Conservation (phyloP, 2,888 invertebrate species). For the Lycaena phlaeas region DNA sequence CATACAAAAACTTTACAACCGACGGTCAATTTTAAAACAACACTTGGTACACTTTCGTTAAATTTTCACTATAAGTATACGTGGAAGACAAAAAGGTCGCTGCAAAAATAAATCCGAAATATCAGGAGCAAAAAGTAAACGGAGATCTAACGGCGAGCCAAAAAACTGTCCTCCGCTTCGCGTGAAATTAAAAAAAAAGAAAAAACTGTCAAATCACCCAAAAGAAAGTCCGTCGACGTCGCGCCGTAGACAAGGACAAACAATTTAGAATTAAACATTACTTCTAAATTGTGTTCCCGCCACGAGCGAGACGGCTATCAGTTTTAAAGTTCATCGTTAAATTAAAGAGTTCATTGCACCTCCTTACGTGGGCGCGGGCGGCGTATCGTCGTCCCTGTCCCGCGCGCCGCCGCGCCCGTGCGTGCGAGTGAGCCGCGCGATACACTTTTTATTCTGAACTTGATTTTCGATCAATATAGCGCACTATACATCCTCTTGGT, state of each 20-base stretch:
- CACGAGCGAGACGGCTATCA: conserved; percentile 39
- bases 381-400: conserved; percentile 34
- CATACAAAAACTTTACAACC: not conserved
- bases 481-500: conserved; percentile 40
- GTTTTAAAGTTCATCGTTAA: conserved; percentile 34
- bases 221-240: conserved; percentile 20
- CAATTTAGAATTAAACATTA: conserved; percentile 19
- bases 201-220: conserved; percentile 20
- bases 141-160: not conserved
- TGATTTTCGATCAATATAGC: conserved; percentile 63
- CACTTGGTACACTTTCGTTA: not conserved
- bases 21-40: not conserved
- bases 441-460: conserved; percentile 62
- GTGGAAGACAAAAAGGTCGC: not conserved
- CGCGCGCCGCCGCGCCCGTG: conserved; percentile 19
- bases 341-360: conserved; percentile 57
- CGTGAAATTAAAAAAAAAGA: conserved; percentile 11
- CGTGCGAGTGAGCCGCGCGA: conserved; percentile 35
- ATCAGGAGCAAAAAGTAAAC: not conserved
- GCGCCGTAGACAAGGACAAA: conserved; percentile 24
- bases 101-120: too few species aligned
- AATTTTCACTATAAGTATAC: not conserved
- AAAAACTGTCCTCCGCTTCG: conserved; percentile 1
- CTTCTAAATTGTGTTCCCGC: conserved; percentile 16
- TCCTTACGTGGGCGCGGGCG: conserved; percentile 62